Percentiles rank a stretch among this genome's conserved stretches.
These are phyloP conservation scores for Halictus quadricinctus DNA, from an alignment of 2,888 invertebrate species.

Conservation along the genomic window DNA sequence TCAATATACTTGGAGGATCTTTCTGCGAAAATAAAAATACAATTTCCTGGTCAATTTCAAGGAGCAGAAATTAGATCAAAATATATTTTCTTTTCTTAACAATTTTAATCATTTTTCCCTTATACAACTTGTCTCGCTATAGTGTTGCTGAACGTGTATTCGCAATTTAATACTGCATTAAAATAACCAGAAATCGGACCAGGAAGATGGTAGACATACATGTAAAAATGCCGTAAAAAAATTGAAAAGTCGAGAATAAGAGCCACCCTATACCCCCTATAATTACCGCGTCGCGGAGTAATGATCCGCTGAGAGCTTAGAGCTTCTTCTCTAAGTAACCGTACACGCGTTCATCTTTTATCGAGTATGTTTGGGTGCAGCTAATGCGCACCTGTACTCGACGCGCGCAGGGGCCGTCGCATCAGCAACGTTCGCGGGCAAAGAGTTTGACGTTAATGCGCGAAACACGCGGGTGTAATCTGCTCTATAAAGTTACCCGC, in stretches of 20 bases:
- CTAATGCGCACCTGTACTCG: not conserved
- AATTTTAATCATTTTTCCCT: too few species aligned
- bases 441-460: conserved; percentile 13
- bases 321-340: conserved; percentile 6
- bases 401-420: not conserved
- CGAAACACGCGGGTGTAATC: conserved; percentile 7
- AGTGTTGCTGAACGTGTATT: too few species aligned
- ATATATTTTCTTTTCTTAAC: too few species aligned
- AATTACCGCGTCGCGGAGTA: not conserved
- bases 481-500: not conserved
- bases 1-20: not conserved
- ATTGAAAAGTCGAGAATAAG: too few species aligned
- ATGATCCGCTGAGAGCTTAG: not conserved
- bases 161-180: too few species aligned
- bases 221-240: too few species aligned
- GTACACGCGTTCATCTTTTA: not conserved
- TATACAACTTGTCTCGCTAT: not conserved
- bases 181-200: too few species aligned
- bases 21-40: not conserved
- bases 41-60: not conserved
- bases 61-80: not conserved
- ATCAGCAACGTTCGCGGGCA: not conserved
- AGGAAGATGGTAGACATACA: too few species aligned
- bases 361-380: not conserved
- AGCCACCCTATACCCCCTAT: not conserved